These are phyloP conservation scores for Cyphomyrus discorhynchus DNA, from an alignment of 2,113 vertebrate genomes.

Conservation along the genomic window DNA sequence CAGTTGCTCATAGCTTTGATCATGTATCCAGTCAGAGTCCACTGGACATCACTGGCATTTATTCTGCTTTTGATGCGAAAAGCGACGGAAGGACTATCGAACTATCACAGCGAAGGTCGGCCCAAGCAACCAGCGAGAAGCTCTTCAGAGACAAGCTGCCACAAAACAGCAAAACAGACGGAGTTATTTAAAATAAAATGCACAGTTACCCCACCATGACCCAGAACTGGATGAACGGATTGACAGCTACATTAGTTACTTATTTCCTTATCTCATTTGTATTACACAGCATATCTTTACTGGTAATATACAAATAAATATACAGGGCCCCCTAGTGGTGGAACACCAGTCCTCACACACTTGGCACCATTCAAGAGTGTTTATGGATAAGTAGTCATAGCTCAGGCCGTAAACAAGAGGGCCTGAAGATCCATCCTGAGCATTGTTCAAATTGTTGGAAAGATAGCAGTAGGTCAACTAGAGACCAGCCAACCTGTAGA, in stretches of 20 bases:
- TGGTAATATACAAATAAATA: conserved; percentile 9
- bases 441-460: background rate
- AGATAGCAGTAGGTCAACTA: background rate
- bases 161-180: background rate
- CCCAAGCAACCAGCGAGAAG: background rate
- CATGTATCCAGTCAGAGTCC: background rate
- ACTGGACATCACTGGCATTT: background rate
- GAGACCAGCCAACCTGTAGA: background rate
- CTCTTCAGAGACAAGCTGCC: background rate
- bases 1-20: background rate
- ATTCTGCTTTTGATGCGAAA: conserved; percentile 3
- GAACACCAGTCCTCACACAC: background rate
- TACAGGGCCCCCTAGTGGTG: conserved; percentile 5
- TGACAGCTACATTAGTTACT: background rate
- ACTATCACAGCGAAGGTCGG: background rate
- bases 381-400: background rate
- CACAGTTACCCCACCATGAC: background rate
- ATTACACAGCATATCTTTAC: background rate
- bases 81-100: background rate
- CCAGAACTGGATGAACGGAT: background rate
- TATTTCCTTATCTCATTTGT: background rate
- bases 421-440: background rate
- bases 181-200: background rate
- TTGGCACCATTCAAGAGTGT: background rate
- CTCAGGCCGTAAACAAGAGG: background rate